Conservation (phyloP, 1,140 invertebrate genomes). For the Aradophagus sp. region DNA sequence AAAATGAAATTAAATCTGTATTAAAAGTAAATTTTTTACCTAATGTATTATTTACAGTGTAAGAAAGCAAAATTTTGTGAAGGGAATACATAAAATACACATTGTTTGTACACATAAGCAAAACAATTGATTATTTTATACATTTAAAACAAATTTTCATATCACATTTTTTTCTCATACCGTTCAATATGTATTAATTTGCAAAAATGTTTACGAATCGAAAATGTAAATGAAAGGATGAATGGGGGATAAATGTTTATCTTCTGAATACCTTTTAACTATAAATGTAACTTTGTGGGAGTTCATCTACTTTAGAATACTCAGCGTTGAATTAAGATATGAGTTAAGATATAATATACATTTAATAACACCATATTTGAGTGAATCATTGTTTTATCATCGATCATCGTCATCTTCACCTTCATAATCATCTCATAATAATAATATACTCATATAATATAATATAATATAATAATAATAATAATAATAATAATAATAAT, state of each 20-base stretch:
- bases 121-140: constrained; percentile 57
- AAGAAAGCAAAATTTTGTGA: constrained; percentile 28
- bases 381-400: constrained; percentile 67
- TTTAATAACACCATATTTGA: constrained; percentile 69
- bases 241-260: constrained; percentile 21
- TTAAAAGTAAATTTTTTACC: too few species aligned
- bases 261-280: constrained; percentile 19
- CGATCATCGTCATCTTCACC: constrained; percentile 62
- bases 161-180: constrained; percentile 49
- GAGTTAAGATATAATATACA: constrained; percentile 63
- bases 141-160: constrained; percentile 56
- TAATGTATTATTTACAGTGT: constrained; percentile 42
- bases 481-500: constrained; percentile 41
- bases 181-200: constrained; percentile 42
- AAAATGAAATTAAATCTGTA: too few species aligned
- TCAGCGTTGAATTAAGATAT: constrained; percentile 56
- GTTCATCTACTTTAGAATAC: constrained; percentile 56
- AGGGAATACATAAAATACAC: constrained; percentile 56
- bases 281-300: constrained; percentile 41
- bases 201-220: constrained; percentile 16
- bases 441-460: constrained; percentile 66
- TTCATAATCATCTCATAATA: constrained; percentile 61
- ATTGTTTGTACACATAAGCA: constrained; percentile 53
- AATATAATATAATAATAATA: constrained; percentile 50
- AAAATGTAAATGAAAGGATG: constrained; percentile 37